phyloP scores from a whole-genome alignment of 1,140 invertebrate species.

The Heterodera carotae region DNA sequence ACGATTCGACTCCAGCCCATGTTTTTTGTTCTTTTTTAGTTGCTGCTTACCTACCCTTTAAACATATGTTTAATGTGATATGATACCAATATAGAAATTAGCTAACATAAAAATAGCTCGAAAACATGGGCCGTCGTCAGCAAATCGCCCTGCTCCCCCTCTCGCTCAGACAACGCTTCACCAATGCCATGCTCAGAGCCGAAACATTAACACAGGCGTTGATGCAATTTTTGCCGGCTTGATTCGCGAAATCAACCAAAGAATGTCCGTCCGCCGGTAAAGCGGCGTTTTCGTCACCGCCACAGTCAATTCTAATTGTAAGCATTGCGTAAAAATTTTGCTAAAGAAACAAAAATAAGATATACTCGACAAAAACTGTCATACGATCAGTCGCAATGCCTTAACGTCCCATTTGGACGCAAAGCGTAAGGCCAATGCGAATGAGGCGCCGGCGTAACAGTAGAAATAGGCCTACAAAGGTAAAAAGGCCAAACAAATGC shows the following conservation, averaged over 20 bases:
- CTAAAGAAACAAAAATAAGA: constrained; percentile 43
- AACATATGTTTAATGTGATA: too few species aligned
- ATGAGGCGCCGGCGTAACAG: constrained; percentile 45
- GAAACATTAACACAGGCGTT: constrained; percentile 39
- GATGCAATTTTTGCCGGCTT: constrained; percentile 38
- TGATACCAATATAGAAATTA: too few species aligned
- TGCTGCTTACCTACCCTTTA: too few species aligned
- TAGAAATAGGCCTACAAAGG: constrained; percentile 41
- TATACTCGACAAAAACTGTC: not conserved
- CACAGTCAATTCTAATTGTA: not conserved
- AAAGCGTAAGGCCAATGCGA: constrained; percentile 47
- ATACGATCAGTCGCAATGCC: constrained; percentile 35
- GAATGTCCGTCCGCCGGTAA: constrained; percentile 5
- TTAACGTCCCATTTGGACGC: constrained; percentile 42
- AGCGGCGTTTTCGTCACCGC: not conserved
- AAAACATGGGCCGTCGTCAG: too few species aligned
- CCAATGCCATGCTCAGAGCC: constrained; percentile 37
- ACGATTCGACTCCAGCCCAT: too few species aligned
- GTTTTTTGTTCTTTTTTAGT: too few species aligned
- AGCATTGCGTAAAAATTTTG: constrained; percentile 22
- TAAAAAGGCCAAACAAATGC: not conserved
- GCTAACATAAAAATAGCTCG: too few species aligned
- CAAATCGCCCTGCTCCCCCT: too few species aligned
- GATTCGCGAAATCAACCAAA: constrained; percentile 1
- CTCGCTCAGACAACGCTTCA: not conserved